These are phyloP conservation scores for Triplophysa tibetana DNA, from an alignment of 2,113 vertebrate genomes.

Conservation along the genomic window DNA sequence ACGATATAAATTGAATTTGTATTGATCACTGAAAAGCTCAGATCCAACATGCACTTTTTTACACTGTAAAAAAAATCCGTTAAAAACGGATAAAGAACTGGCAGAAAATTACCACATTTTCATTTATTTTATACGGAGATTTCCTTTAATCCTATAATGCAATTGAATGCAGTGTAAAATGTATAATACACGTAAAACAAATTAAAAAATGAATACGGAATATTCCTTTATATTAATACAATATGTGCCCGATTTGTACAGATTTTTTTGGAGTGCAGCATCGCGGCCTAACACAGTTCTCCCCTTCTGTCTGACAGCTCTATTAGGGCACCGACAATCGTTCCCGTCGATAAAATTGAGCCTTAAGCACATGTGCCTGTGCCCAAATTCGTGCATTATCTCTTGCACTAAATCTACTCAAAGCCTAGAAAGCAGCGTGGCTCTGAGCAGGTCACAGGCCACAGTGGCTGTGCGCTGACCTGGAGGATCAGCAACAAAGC, in stretches of 20 bases:
- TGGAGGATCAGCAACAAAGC: constrained; percentile 75
- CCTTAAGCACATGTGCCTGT: constrained; percentile 44
- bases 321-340: not conserved
- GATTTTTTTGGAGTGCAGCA: no score
- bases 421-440: constrained; percentile 67
- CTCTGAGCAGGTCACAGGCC: constrained; percentile 67
- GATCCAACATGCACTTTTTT: not conserved
- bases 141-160: no score
- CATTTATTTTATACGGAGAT: no score
- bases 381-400: constrained; percentile 56
- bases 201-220: no score
- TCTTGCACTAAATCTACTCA: constrained; percentile 61
- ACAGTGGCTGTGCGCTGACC: constrained; percentile 66
- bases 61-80: no score
- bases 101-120: no score
- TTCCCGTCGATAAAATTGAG: constrained; percentile 19
- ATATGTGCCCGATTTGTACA: no score
- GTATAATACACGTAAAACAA: no score
- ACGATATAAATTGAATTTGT: not conserved
- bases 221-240: no score
- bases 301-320: not conserved
- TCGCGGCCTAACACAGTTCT: not conserved
- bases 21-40: not conserved
- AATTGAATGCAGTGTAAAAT: no score
- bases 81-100: no score